Evolutionary conservation across 2,797 vertebrate genomes (phyloP).

Genomic region (Pantherophis vulpinus): DNA sequence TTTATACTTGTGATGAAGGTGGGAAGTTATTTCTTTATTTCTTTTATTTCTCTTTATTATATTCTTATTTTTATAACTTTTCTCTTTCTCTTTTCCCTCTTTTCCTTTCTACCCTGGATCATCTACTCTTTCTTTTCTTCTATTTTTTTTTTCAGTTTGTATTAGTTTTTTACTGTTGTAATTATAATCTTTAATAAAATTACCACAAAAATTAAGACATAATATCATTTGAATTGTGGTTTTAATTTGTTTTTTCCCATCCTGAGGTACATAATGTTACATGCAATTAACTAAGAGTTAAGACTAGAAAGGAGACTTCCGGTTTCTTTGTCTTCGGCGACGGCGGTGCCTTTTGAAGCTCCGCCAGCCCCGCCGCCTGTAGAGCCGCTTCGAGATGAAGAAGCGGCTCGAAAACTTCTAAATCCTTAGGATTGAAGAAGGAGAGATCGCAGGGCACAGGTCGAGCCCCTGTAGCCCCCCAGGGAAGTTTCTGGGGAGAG

Average conservation of each 20-base stretch:
- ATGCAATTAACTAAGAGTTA: background rate
- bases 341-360: too few relatives aligned
- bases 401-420: too few relatives aligned
- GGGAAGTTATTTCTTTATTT: background rate
- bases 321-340: too few relatives aligned
- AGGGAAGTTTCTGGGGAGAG: too few relatives aligned
- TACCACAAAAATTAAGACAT: background rate
- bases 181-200: background rate
- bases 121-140: background rate
- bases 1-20: background rate
- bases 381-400: too few relatives aligned
- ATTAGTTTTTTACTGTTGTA: background rate
- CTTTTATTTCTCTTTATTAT: background rate
- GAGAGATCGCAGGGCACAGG: too few relatives aligned
- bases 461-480: too few relatives aligned
- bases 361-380: too few relatives aligned
- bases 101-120: background rate
- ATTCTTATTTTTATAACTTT: background rate
- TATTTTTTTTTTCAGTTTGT: background rate
- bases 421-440: too few relatives aligned
- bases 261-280: background rate
- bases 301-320: too few relatives aligned
- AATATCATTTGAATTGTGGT: background rate
- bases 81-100: background rate
- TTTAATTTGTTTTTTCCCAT: background rate